Conservation (phyloP, 2,113 vertebrate genomes). For the Eudyptes chrysolophus region DNA sequence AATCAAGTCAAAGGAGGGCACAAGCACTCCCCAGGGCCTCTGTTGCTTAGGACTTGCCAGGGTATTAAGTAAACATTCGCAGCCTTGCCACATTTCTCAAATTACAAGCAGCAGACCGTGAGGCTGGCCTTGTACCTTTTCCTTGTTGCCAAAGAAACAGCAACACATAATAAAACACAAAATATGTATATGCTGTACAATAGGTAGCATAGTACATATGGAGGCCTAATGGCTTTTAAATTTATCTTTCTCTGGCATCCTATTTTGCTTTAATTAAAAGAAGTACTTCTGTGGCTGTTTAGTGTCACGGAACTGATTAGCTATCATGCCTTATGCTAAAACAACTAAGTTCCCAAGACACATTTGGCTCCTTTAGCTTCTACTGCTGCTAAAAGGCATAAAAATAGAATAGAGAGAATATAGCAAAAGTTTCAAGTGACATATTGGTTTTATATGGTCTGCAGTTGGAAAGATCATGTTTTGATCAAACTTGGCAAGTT, state of each 20-base stretch:
- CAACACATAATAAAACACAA: not conserved
- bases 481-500: not conserved
- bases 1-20: not conserved
- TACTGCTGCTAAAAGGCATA: not conserved
- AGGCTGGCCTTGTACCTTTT: not conserved
- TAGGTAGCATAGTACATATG: no score
- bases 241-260: not conserved
- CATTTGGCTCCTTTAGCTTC: not conserved
- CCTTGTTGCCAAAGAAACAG: not conserved
- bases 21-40: not conserved
- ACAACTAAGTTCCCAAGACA: not conserved
- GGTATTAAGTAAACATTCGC: not conserved
- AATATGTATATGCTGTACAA: fast-evolving
- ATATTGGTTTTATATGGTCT: not conserved
- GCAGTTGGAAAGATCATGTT: not conserved
- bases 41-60: not conserved
- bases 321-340: not conserved
- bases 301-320: not conserved
- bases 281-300: not conserved
- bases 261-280: not conserved
- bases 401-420: not conserved
- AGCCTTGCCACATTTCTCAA: not conserved
- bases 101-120: not conserved
- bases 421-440: not conserved
- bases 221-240: not conserved